Evolutionary conservation across 2,888 invertebrate species (phyloP), one percentile per base, ranked within the genome.

Genomic region (Megamerina dolium): DNA sequence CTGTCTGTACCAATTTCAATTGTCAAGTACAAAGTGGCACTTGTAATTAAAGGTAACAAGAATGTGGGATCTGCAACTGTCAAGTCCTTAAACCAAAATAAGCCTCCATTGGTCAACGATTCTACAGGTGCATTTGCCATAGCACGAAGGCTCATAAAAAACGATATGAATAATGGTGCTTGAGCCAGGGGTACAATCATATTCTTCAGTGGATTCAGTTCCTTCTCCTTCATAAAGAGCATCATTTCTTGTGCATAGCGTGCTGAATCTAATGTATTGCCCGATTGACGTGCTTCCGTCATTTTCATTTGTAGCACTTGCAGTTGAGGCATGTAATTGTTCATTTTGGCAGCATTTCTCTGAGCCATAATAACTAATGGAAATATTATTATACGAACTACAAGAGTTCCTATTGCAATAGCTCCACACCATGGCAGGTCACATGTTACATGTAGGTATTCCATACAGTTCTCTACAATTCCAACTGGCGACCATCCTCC

Each of bases 391-490:
- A 82, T 60, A 58, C 96, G 79, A 1, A 94, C 80, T 21, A 80
- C 68, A 2, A 87, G 46, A 1, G 95, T 95, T n/a, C 86, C 87
- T 41, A 85, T 72, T 3, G 83, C 75, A 56, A 96, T 93, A 10
- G 88, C 75, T 27, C 77, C 82, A 93, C 95, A 97, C 97, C 97
- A 97, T 1, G 96, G 96, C 10, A 96, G 52, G 55, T 85, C 89
- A 10, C 79, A 69, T 0, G 76, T 72, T n/a, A 87, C 78, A 64
- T 97, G 96, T 29, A 94, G 56, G 58, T 75, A 84, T 70, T 97
- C 95, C 57, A 96, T 73, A 49, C 78, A 77, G 34, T 81, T 76
- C 67, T 95, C 89, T 12, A 92, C 77, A 5, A 90, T 65, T 1
- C 95, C 94, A 1, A 85, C 77, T 1, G 95, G 95, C 13, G 78